These are phyloP conservation scores for Neocrepidodera transversa DNA, from an alignment of 2,888 invertebrate genomes.

Conservation along the genomic window DNA sequence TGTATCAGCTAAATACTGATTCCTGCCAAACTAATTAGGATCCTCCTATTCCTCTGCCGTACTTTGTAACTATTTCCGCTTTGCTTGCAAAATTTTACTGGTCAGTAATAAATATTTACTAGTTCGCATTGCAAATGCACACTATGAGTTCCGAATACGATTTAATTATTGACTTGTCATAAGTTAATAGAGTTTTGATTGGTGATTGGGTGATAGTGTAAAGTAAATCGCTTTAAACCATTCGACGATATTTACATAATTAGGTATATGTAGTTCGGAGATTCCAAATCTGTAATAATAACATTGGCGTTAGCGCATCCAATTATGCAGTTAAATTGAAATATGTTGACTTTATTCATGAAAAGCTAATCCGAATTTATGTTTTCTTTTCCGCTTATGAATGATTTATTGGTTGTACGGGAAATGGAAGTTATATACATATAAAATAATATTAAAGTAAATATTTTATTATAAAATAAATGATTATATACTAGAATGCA, in stretches of 20 bases:
- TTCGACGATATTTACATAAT: constrained; percentile 18
- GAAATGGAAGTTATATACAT: no score
- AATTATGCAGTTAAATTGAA: constrained; percentile 12
- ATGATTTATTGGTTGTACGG: no score
- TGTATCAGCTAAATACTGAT: no score
- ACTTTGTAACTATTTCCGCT: no score
- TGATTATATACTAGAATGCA: no score
- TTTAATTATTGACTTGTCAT: constrained; percentile 4
- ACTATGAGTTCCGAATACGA: no score
- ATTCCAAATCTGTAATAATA: constrained; percentile 14
- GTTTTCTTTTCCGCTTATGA: not conserved
- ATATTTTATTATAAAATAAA: no score
- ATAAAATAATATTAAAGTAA: no score
- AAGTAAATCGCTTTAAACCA: constrained; percentile 12
- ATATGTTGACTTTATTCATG: constrained; percentile 6
- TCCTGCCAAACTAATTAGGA: no score
- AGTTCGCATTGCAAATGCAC: not conserved
- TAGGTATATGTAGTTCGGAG: constrained; percentile 5
- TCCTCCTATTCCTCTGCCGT: no score
- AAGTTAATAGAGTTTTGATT: constrained; percentile 16
- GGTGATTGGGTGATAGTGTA: constrained; percentile 2
- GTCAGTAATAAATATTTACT: no score
- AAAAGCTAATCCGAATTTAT: not conserved
- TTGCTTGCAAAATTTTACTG: no score
- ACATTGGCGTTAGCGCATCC: not conserved